Evolutionary conservation across 1,140 invertebrate species (phyloP), one percentile per base, ranked within the genome.

Genomic region (Asbolus verrucosus): DNA sequence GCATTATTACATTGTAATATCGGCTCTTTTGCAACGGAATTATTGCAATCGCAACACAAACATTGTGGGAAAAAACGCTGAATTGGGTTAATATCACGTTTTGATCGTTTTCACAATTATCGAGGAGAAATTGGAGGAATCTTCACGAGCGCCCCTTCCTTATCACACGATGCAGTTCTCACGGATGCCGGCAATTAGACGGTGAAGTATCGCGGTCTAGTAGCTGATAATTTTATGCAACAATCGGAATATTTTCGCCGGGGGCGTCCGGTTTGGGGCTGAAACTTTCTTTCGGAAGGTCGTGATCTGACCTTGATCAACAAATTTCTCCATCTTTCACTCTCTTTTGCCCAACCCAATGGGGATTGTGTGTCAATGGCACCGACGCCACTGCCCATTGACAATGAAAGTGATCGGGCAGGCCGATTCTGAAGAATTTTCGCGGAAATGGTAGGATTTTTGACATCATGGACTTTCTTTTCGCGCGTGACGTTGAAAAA

Each of bases 231-330:
- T 36, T 36, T 36, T 36, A 36, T 36, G 33, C 33, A 11, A 11
- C 11, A 6, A 11, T 6, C 11, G 11, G 6, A 36, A 6, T n/a
- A 8, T 11, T 2, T 36, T 36, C 11, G 33, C 33, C 33, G 6
- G 46, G 27, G 27, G 21, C 46, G 18, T n/a, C n/a, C 3, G 14
- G 21, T 50, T 54, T 54, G 46, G 46, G 46, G 46, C 46, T 54
- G 46, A 27, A 54, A 73, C 72, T 73, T 73, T 73, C 72, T 73
- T 71, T 61, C 61, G 69, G 65, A 71, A 71, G 65, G 69, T 69
- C 65, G 62, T 61, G 38, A 68, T 71, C 24, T 73, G 69, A 71
- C 72, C 72, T 73, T 73, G 72, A 69, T 69, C 60, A 69, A 66
- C 59, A 66, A 73, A 73, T 73, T 73, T 73, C 72, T 69, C 70